Evolutionary conservation across 2,888 invertebrate genomes (phyloP).

Genomic region (Drosophila sordidula): DNA sequence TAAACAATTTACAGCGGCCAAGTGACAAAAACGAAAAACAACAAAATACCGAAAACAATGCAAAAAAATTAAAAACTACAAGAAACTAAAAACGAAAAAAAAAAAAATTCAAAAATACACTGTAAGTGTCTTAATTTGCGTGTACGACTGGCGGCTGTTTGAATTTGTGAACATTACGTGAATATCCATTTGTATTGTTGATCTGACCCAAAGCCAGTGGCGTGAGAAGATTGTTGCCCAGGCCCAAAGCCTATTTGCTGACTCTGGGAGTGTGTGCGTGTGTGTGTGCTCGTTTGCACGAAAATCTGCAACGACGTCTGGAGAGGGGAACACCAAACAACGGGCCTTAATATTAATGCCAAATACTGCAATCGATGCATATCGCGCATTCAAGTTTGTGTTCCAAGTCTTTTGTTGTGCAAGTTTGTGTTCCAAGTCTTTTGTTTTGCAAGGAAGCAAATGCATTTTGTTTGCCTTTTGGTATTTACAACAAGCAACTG

Average conservation of each 20-base stretch:
- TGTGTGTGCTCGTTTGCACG: conserved; percentile 10
- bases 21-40: conserved; percentile 9
- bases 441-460: conserved; percentile 55
- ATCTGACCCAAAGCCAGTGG: conserved; percentile 25
- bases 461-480: conserved; percentile 23
- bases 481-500: conserved; percentile 8
- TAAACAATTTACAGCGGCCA: conserved; percentile 51
- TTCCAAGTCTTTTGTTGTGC: conserved; percentile 57
- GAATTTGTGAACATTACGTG: conserved; percentile 51
- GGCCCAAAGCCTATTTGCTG: conserved; percentile 3
- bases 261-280: neutral
- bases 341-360: conserved; percentile 37
- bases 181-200: conserved; percentile 47
- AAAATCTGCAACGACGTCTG: conserved; percentile 23
- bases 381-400: conserved; percentile 58
- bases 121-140: conserved; percentile 68
- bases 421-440: conserved; percentile 67
- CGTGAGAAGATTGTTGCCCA: conserved; percentile 42
- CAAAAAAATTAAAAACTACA: conserved; percentile 9
- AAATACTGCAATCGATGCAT: conserved; percentile 47
- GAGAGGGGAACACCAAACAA: conserved; percentile 1
- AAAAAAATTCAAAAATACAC: conserved; percentile 5
- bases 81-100: conserved; percentile 1
- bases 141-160: conserved; percentile 38
- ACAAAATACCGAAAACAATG: conserved; percentile 23